A percentile compares a stretch with the other conserved stretches of the same genome.
These are phyloP conservation scores for Plotosus lineatus DNA, from an alignment of 2,113 vertebrate genomes.

Conservation along the genomic window DNA sequence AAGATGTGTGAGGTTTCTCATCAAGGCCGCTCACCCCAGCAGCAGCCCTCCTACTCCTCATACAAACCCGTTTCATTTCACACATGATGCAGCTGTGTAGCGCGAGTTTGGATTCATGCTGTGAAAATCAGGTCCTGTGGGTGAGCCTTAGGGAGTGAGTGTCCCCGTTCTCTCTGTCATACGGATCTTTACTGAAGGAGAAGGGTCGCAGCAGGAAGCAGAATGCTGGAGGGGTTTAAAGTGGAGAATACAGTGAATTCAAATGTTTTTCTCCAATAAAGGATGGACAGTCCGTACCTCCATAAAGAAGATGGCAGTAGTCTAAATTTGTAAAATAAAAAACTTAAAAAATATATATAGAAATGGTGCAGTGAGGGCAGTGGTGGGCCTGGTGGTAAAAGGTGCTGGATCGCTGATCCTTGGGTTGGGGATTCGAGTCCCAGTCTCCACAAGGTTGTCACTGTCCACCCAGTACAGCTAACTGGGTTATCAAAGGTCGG, in stretches of 20 bases:
- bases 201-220: not conserved
- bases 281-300: not conserved
- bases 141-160: constrained; percentile 10
- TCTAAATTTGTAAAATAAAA: not conserved
- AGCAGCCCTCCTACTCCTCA: not conserved
- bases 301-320: not conserved
- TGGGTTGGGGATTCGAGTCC: no score
- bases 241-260: constrained; percentile 1
- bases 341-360: no score
- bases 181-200: not conserved
- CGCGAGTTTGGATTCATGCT: not conserved
- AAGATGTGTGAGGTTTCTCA: not conserved
- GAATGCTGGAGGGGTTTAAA: constrained; percentile 5
- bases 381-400: no score
- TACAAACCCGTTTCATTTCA: not conserved
- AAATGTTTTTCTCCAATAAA: not conserved
- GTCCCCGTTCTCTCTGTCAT: not conserved
- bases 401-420: no score
- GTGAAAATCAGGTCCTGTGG: constrained; percentile 17
- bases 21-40: not conserved
- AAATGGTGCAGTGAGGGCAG: no score
- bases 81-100: constrained; percentile 7
- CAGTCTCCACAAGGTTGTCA: no score
- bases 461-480: no score
- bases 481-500: no score